Evolutionary conservation across 2,113 vertebrate species (phyloP), one percentile per base, ranked within the genome.

Genomic region (Meles meles): DNA sequence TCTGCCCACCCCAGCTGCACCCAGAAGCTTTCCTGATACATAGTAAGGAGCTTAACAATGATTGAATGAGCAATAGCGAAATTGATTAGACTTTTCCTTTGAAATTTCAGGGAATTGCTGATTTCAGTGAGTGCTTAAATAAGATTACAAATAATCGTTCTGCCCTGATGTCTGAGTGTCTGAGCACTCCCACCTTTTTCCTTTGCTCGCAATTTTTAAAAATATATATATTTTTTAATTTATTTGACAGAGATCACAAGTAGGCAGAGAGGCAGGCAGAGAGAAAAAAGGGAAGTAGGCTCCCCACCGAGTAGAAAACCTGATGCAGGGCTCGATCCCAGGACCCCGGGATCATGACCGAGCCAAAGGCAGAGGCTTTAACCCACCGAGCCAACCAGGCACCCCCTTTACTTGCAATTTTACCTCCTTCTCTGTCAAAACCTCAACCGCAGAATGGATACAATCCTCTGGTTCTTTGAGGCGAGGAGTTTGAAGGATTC

Each of bases 81-180:
- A 23, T 39, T 57, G 67, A 67, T 39, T 7, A 37, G 44, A 90
- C 7, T 55, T 79, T 57, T 27, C 55, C 61, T 92, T 80, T 37
- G 65, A 80, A 72, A 71, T 72, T 52, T 29, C 67, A 44, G 82
- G 87, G 79, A 89, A 86, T 9, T 39, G 55, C 42, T 83, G 29
- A 89, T 92, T 95, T 80, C 59, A 69, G 29, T 57, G 27, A 86
- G 5, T n/a, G 29, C 59, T 44, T 69, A 93, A 34, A 21, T 55
- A 79, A 21, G 23, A 39, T 5, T 37, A 7, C 44, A 90, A 74
- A 93, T 67, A 94, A 80, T 25, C 25, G 2, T 8, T n/a, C 27
- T 25, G 6, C n/a, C 37, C 9, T 15, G 13, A 18, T 17, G 2
- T 69, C 52, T 20, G 80, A 92, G 7, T 21, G 6, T 74, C 65